Conservation (phyloP, 2,113 vertebrate species). For the Poicephalus gulielmi region DNA sequence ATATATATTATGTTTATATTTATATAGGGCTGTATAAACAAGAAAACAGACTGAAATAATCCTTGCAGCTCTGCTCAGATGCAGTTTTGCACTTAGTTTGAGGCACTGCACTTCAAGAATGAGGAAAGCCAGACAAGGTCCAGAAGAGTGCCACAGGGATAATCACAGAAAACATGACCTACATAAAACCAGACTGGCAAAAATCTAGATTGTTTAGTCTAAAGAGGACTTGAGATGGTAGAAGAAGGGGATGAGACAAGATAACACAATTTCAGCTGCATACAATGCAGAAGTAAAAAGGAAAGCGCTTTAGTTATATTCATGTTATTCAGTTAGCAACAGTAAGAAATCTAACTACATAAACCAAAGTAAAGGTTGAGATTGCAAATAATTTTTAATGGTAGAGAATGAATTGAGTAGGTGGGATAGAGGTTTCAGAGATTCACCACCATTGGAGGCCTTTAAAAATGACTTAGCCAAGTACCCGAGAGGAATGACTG, state of each 20-base stretch:
- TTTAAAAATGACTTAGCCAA: not conserved
- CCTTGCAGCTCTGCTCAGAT: not conserved
- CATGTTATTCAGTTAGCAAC: not conserved
- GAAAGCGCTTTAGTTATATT: not conserved
- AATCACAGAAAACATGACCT: conserved; percentile 10
- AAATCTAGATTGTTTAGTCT: not conserved
- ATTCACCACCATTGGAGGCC: not conserved
- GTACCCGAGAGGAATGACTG: not conserved
- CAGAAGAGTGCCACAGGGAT: not conserved
- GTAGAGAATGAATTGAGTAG: not conserved
- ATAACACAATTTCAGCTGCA: not conserved
- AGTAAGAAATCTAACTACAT: not conserved
- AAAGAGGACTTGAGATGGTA: not conserved
- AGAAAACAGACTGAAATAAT: conserved; percentile 11
- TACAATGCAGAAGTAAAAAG: not conserved
- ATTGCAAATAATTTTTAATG: not conserved
- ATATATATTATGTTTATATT: conserved; percentile 37
- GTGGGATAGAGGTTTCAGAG: not conserved
- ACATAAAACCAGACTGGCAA: not conserved
- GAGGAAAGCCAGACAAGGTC: not conserved
- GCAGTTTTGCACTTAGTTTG: not conserved
- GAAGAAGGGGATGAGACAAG: not conserved
- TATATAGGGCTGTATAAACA: conserved; percentile 26
- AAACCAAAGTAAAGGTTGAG: not conserved
- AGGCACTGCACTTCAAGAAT: not conserved